phyloP scores from a whole-genome alignment of 1,140 invertebrate species.

The Drosophila parvula region DNA sequence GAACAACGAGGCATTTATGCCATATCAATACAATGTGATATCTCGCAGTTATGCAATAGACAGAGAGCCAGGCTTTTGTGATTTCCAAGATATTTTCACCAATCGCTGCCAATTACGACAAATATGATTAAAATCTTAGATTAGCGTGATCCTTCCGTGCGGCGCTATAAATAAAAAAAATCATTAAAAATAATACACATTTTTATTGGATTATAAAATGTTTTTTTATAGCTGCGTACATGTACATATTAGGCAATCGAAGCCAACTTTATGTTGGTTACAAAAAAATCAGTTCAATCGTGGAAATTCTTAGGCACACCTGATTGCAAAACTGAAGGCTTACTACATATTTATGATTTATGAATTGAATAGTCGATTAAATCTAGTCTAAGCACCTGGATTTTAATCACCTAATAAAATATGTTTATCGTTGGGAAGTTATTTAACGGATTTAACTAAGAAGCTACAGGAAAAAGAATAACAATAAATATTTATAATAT shows the following conservation, averaged over 20 bases:
- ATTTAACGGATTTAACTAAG: not conserved
- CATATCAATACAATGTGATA: constrained; percentile 40
- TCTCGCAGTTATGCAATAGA: constrained; percentile 28
- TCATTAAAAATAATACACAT: constrained; percentile 5
- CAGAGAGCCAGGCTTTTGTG: constrained; percentile 33
- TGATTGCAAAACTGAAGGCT: not conserved
- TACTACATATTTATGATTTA: constrained; percentile 3
- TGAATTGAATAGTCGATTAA: constrained; percentile 1
- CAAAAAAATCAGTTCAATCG: constrained; percentile 11
- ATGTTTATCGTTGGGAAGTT: not conserved
- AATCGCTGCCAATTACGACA: constrained; percentile 23
- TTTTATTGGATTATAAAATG: constrained; percentile 7
- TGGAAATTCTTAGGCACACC: constrained; percentile 9
- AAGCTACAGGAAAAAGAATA: not conserved
- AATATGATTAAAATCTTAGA: constrained; percentile 23
- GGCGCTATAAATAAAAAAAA: constrained; percentile 11
- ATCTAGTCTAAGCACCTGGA: not conserved
- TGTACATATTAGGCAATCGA: constrained; percentile 7
- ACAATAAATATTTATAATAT: not conserved
- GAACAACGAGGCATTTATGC: constrained; percentile 39
- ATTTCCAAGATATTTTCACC: constrained; percentile 45
- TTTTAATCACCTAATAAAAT: not conserved
- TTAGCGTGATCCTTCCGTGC: not conserved
- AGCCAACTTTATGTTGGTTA: not conserved
- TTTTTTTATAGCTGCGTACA: not conserved